A percentile compares a stretch with the other conserved stretches of the same genome.
Evolutionary conservation across 2,888 invertebrate genomes (phyloP).

Genomic region (Stramonita haemastoma): DNA sequence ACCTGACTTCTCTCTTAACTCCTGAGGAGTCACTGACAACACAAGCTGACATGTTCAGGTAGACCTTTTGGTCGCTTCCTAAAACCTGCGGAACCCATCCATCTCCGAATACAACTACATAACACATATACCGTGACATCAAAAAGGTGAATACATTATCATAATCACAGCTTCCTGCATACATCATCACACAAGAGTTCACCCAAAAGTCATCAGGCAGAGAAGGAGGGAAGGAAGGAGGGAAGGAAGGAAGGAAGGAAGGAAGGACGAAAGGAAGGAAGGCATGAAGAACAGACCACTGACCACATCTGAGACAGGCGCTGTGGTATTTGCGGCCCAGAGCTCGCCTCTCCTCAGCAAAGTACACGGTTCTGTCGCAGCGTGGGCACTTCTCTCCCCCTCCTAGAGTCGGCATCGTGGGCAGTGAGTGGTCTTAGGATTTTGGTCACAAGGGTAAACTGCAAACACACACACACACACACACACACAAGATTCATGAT

Average conservation of each 20-base stretch:
- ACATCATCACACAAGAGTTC: background rate
- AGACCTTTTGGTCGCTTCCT: background rate
- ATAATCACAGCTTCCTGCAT: background rate
- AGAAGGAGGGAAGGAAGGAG: background rate
- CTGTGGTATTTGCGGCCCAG: constrained; percentile 79
- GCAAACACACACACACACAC: constrained; percentile 9
- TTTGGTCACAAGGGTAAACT: background rate
- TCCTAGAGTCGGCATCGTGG: constrained; percentile 45
- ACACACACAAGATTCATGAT: too few species aligned
- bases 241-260: background rate
- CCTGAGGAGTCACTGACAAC: too few species aligned
- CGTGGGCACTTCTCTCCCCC: constrained; percentile 78
- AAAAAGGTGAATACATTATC: background rate
- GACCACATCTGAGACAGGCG: constrained; percentile 80
- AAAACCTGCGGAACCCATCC: background rate
- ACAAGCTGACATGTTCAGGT: background rate
- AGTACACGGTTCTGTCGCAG: constrained; percentile 83
- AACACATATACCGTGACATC: background rate
- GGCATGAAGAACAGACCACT: constrained; percentile 52
- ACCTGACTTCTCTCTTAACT: too few species aligned
- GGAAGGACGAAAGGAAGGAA: too few species aligned
- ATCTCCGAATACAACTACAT: background rate
- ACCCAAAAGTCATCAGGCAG: background rate
- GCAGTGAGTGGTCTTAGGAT: background rate
- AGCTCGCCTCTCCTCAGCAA: constrained; percentile 80